Conservation (phyloP, 2,888 invertebrate genomes). For the Pseudoips prasinana region DNA sequence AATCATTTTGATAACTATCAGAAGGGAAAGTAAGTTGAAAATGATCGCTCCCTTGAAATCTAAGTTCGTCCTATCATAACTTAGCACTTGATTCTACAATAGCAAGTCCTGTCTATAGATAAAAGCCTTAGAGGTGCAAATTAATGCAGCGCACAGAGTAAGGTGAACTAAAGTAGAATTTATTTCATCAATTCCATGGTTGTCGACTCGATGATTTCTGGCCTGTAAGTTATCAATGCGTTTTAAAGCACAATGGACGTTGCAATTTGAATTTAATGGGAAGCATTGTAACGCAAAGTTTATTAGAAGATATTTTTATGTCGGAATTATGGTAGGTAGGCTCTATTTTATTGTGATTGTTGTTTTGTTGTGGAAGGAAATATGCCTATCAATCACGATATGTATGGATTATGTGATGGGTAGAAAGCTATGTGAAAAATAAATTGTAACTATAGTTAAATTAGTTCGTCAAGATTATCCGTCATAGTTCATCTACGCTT, state of each 20-base stretch:
- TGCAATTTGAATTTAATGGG: constrained; percentile 30
- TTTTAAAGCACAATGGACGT: constrained; percentile 40
- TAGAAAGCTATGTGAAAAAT: too few species aligned
- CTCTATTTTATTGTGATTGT: too few species aligned
- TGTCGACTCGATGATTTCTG: constrained; percentile 38
- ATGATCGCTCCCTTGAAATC: constrained; percentile 59
- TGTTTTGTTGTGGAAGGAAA: too few species aligned
- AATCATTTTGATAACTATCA: constrained; percentile 55
- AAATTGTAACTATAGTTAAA: too few species aligned
- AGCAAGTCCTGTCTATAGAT: constrained; percentile 61
- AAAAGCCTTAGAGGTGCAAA: constrained; percentile 47
- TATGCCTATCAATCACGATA: too few species aligned
- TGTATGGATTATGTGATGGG: background rate
- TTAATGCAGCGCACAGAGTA: constrained; percentile 39
- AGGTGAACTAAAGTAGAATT: constrained; percentile 26
- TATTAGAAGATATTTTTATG: too few species aligned
- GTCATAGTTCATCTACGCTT: too few species aligned
- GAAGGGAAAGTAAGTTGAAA: constrained; percentile 41
- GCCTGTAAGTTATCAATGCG: constrained; percentile 44
- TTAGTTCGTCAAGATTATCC: too few species aligned
- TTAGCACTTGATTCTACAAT: constrained; percentile 67
- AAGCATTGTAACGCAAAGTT: constrained; percentile 2
- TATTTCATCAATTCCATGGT: constrained; percentile 47
- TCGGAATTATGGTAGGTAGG: too few species aligned
- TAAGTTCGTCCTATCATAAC: constrained; percentile 64